These are phyloP conservation scores for Coptodon bakossiorum DNA, from an alignment of 2,113 vertebrate genomes.

Conservation along the genomic window DNA sequence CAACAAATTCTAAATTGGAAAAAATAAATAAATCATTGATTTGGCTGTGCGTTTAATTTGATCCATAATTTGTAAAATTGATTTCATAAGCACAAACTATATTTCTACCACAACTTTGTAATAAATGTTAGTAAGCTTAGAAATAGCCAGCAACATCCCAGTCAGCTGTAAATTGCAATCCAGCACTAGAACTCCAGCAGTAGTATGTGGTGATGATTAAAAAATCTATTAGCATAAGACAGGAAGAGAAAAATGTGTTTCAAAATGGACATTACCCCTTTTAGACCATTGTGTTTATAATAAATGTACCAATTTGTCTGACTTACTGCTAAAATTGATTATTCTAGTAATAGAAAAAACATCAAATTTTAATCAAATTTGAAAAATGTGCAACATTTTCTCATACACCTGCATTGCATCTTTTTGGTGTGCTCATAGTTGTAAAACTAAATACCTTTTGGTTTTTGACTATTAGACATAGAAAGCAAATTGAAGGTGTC, in stretches of 20 bases:
- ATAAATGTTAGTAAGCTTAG: neutral
- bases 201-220: neutral
- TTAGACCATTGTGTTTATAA: neutral
- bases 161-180: neutral
- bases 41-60: constrained; percentile 12
- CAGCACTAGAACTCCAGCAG: neutral
- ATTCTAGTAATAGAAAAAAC: neutral
- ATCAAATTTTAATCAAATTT: neutral
- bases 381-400: neutral
- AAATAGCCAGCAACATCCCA: neutral
- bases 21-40: constrained; percentile 21
- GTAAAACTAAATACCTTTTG: neutral
- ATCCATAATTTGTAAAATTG: constrained; percentile 18
- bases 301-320: neutral
- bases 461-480: neutral
- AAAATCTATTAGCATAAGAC: neutral
- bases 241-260: neutral
- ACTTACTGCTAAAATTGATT: neutral
- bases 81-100: neutral
- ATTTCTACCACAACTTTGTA: neutral
- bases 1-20: constrained; percentile 24
- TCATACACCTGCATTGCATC: rapidly evolving
- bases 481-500: neutral
- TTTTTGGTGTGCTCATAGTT: neutral
- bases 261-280: neutral